Base-by-base conservation (phyloP, 2,113 vertebrate genomes). In the Zeus faber region DNA sequence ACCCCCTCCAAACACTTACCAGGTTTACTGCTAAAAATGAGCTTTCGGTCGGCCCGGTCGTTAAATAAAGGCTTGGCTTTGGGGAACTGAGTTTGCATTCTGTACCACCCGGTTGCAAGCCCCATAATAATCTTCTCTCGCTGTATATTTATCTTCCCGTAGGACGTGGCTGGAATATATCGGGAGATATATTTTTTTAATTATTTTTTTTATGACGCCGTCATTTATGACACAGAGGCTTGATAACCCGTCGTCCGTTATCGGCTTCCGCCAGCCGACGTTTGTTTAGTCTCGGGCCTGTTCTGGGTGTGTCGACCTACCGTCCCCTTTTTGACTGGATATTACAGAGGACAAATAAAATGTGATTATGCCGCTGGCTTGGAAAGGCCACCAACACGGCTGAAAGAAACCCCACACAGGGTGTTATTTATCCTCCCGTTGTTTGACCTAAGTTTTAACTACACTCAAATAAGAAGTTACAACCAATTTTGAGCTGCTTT, bases 281-380 rank as follows among this genome's bases (percentile, higher is more conserved):
- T 53, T 65, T 75, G 66, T 76, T 80, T 80, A 64, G 71, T 77
- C 59, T 71, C 54, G n/a, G 54, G 43, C 58, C 54, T 53, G 54
- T 69, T 65, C 31, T 50, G 65, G 59, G 53, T 54, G 70, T 51
- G 58, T 71, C 20, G 11, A 27, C 24, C 67, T 40, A 46, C 44
- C 3, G 2, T 59, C 20, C 10, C 18, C 6, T 44, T 31, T 53
- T 55, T 67, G 70, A 70, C 23, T 50, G 58, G 61, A 47, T 62
- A 63, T 65, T 73, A 70, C 68, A 74, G 56, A 64, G 50, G 33
- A 65, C 51, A 70, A 57, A 76, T 76, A 49, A 70, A 70, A 26
- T 56, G 49, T 67, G 58, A 74, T 81, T 56, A 65, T 29, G 43
- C 41, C 26, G 54, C 39, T n/a, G 45, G 49, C 53, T 58, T n/a